These are phyloP conservation scores for Plutella xylostella DNA, from an alignment of 2,888 invertebrate species.

Conservation along the genomic window DNA sequence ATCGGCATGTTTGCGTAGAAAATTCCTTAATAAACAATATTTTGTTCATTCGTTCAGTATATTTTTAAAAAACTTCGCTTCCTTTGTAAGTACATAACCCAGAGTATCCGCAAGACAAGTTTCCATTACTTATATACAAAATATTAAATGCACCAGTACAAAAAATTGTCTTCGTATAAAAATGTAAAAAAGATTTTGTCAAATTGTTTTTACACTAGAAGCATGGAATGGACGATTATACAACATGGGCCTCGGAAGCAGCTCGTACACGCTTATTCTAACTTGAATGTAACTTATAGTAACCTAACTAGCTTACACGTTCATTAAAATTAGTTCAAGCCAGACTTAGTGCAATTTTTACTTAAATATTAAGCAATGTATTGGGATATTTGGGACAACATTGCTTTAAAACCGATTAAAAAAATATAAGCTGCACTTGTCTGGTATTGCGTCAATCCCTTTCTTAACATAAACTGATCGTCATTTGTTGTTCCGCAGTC, in stretches of 20 bases:
- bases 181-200: constrained; percentile 18
- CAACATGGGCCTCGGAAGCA: constrained; percentile 30
- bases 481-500: constrained; percentile 31
- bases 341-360: constrained; percentile 31
- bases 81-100: constrained; percentile 30
- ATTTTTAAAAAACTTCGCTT: constrained; percentile 20
- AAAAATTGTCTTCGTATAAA: constrained; percentile 21
- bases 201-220: constrained; percentile 24
- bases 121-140: constrained; percentile 34
- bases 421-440: constrained; percentile 16
- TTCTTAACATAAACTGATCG: constrained; percentile 37
- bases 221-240: constrained; percentile 47
- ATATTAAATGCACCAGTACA: constrained; percentile 37
- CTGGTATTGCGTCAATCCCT: constrained; percentile 57
- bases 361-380: constrained; percentile 15
- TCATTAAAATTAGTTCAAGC: constrained; percentile 29
- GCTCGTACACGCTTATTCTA: constrained; percentile 11
- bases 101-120: constrained; percentile 7
- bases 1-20: constrained; percentile 35
- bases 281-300: constrained; percentile 38
- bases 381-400: constrained; percentile 8
- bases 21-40: constrained; percentile 24
- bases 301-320: constrained; percentile 45
- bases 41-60: constrained; percentile 8
- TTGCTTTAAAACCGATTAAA: constrained; percentile 9